Evolutionary conservation across 1,140 invertebrate species (phyloP).

Genomic region (Caerostris darwini): DNA sequence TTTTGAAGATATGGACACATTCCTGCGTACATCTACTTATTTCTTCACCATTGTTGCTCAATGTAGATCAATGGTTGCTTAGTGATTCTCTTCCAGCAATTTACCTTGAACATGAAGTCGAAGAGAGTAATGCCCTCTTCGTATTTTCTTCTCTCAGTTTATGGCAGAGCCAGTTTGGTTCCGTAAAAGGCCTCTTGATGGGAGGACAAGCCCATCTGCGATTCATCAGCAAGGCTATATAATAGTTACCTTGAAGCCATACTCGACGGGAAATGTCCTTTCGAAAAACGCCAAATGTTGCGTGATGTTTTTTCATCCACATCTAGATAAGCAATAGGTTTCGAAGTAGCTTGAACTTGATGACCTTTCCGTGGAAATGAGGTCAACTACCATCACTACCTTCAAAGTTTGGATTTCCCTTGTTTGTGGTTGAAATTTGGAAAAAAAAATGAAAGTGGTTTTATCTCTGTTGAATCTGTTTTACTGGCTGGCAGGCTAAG

Average conservation of each 20-base stretch:
- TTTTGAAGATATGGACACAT: too few relatives aligned
- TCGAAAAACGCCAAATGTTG: not conserved
- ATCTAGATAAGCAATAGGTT: conserved; percentile 23
- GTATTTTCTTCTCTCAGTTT: not conserved
- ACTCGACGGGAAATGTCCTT: not conserved
- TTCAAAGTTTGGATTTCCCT: not conserved
- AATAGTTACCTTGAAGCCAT: conserved; percentile 1
- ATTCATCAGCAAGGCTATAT: not conserved
- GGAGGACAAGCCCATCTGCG: not conserved
- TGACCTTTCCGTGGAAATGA: conserved; percentile 24
- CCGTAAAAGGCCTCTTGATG: conserved; percentile 31
- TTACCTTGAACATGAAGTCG: not conserved
- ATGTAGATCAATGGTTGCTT: not conserved
- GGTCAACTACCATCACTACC: conserved; percentile 24
- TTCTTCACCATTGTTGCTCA: too few relatives aligned
- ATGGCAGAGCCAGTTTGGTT: not conserved
- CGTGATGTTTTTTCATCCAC: not conserved
- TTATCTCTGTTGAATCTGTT: not conserved
- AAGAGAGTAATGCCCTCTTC: not conserved
- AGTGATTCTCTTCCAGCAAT: not conserved
- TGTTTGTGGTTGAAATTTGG: not conserved
- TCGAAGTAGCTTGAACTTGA: not conserved
- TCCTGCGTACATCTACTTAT: too few relatives aligned
- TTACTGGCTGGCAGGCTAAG: not conserved
- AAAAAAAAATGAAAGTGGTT: not conserved